phyloP scores from a whole-genome alignment of 1,140 invertebrate species.

The Calephelis virginiensis region DNA sequence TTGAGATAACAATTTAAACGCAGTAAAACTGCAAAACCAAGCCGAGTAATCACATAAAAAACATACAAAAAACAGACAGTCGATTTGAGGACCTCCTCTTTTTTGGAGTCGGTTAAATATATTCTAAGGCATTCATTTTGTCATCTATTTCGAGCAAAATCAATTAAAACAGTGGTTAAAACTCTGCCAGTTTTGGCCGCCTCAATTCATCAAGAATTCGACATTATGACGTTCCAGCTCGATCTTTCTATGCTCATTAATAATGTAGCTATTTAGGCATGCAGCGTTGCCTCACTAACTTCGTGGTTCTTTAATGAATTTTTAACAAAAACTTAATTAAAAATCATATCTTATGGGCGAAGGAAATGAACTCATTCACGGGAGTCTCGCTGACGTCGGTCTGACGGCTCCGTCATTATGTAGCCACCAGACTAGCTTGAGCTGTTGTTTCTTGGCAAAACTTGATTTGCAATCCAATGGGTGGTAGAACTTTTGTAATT shows the following conservation, averaged over 20 bases:
- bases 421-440: constrained; percentile 41
- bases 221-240: constrained; percentile 50
- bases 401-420: constrained; percentile 68
- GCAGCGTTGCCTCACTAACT: constrained; percentile 47
- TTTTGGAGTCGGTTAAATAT: too few relatives aligned
- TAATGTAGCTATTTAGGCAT: constrained; percentile 67
- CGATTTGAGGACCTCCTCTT: too few relatives aligned
- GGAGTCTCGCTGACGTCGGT: constrained; percentile 63
- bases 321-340: constrained; percentile 78
- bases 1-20: too few relatives aligned
- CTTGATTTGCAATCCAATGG: constrained; percentile 15
- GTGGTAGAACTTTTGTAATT: too few relatives aligned
- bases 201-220: constrained; percentile 44
- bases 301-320: constrained; percentile 67
- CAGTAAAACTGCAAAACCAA: too few relatives aligned
- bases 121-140: too few relatives aligned
- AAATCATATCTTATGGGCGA: constrained; percentile 73
- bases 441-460: constrained; percentile 37
- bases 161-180: neutral
- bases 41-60: too few relatives aligned
- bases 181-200: neutral
- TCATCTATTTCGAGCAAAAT: neutral
- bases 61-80: too few relatives aligned
- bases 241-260: constrained; percentile 58
- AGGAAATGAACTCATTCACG: constrained; percentile 77